phyloP scores from a whole-genome alignment of 2,888 invertebrate species.

The Isoperla grammatica region DNA sequence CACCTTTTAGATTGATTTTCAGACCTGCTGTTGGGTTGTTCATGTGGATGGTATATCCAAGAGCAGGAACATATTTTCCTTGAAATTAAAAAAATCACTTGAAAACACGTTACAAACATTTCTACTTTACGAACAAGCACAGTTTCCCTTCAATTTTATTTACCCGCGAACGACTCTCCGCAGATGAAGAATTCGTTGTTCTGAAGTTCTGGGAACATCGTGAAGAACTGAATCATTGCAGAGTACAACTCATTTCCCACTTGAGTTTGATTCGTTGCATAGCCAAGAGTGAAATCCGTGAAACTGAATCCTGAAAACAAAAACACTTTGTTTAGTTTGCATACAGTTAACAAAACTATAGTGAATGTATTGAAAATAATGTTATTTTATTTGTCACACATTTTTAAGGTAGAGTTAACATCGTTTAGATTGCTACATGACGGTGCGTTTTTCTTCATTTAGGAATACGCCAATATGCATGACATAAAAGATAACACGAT shows the following conservation, averaged over 20 bases:
- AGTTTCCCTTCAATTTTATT: slow-evolving; percentile 30
- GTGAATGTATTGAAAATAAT: too few relatives aligned
- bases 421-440: too few relatives aligned
- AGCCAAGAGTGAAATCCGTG: slow-evolving; percentile 55
- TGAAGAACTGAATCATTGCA: slow-evolving; percentile 58
- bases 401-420: too few relatives aligned
- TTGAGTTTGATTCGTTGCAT: slow-evolving; percentile 55
- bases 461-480: too few relatives aligned
- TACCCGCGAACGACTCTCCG: slow-evolving; percentile 62
- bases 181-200: slow-evolving; percentile 57
- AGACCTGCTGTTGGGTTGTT: slow-evolving; percentile 40
- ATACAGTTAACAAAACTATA: too few relatives aligned
- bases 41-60: slow-evolving; percentile 50
- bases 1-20: slow-evolving; percentile 26
- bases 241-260: slow-evolving; percentile 59
- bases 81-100: too few relatives aligned
- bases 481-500: too few relatives aligned
- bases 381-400: too few relatives aligned
- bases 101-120: slow-evolving; percentile 38
- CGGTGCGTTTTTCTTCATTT: too few relatives aligned
- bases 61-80: slow-evolving; percentile 50
- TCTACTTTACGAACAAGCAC: too few relatives aligned
- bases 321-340: too few relatives aligned
- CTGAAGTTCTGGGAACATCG: slow-evolving; percentile 54
- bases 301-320: slow-evolving; percentile 55